Evolutionary conservation across 2,113 vertebrate species (phyloP).

Genomic region (Rhinoptilus africanus): DNA sequence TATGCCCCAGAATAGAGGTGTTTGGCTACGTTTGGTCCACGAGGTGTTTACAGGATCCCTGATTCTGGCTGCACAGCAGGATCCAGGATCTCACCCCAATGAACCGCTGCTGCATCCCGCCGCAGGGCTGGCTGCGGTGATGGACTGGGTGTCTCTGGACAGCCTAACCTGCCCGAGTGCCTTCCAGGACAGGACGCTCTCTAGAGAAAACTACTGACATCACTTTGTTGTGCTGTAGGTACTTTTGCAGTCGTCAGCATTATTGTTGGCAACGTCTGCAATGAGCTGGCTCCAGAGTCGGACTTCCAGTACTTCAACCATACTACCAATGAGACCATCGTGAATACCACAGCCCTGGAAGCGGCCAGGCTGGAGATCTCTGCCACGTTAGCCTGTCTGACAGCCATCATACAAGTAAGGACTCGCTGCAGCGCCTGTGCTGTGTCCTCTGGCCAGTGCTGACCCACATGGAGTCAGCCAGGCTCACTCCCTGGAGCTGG

Average conservation of each 20-base stretch:
- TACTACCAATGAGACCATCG: slow-evolving; percentile 70
- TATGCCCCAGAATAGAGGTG: background rate
- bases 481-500: background rate
- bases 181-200: background rate
- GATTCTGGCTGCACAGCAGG: background rate
- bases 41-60: background rate
- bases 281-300: slow-evolving; percentile 82
- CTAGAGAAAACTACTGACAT: background rate
- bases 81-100: background rate
- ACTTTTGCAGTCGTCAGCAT: slow-evolving; percentile 94
- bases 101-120: rapidly evolving
- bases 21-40: rapidly evolving
- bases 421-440: background rate
- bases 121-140: rapidly evolving
- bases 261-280: slow-evolving; percentile 87
- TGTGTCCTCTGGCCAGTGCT: background rate
- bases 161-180: background rate
- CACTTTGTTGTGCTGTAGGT: slow-evolving; percentile 63
- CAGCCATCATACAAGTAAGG: slow-evolving; percentile 89
- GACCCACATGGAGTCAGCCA: rapidly evolving
- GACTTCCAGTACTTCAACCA: slow-evolving; percentile 82
- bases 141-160: background rate
- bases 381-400: slow-evolving; percentile 88
- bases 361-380: slow-evolving; percentile 83
- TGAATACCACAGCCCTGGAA: slow-evolving; percentile 80